Base-by-base conservation (phyloP, 2,113 vertebrate genomes). In the Eudorcas thomsonii region DNA sequence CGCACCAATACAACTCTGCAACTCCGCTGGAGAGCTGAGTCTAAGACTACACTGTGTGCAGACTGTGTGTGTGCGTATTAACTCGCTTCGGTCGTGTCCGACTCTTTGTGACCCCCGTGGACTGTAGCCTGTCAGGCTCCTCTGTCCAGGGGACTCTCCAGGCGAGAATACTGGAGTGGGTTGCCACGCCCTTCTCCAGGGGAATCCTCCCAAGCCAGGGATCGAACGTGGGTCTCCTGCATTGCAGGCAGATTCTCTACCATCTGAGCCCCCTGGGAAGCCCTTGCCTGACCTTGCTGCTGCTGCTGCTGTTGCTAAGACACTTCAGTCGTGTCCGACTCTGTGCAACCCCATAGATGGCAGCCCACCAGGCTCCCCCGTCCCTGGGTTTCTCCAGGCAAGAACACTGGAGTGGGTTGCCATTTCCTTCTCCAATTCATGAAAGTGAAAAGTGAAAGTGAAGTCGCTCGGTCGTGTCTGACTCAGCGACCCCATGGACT, bases 11-110 rank as follows among this genome's bases (percentile, higher is more conserved):
- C 2, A 5, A 3, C n/a, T 36, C 64, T 5, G 9, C 0, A 17
- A 5, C 17, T 19, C 62, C 11, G 64, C 64, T 11, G 64, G 2
- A 36, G 9, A 36, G 17, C 64, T 11, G 17, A 71, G 5, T 5
- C 19, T 5, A 21, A 71, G n/a, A 71, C 17, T 1, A 21, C 17
- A 11, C 9, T 11, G n/a, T 11, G 2, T 21, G 21, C 1, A 17
- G 21, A 2, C 17, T 2, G n/a, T 19, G 16, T 21, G 33, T 21
- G 2, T 36, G 0, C 4, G 16, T 11, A 2, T 21, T 10, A 21
- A 5, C 17, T 1, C 4, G 2, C 17, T 11, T 67, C 33, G 1
- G 64, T 2, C 4, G 0, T 21, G 64, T 36, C 64, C 1, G 17
- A 21, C 33, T 36, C 33, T 45, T 45, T 21, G 64, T 16, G 8